Evolutionary conservation across 2,113 vertebrate genomes (phyloP).

Genomic region (Halcyon senegalensis): DNA sequence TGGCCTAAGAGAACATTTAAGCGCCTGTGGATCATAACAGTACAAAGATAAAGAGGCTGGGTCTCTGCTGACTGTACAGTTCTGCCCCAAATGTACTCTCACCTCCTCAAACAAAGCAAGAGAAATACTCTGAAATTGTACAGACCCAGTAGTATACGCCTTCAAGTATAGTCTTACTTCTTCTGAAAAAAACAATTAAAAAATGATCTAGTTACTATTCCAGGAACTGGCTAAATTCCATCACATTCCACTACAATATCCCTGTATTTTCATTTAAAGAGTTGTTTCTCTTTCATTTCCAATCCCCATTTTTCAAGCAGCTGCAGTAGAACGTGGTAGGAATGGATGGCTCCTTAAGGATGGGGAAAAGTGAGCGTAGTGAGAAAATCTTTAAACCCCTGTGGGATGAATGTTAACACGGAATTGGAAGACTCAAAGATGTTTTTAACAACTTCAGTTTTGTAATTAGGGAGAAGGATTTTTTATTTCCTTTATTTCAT

Average conservation of each 20-base stretch:
- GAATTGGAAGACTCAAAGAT: background rate
- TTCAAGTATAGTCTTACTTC: background rate
- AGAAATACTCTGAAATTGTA: background rate
- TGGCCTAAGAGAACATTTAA: background rate
- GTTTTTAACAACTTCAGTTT: constrained; percentile 1
- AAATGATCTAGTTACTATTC: background rate
- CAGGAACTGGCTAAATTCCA: background rate
- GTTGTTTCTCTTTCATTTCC: background rate
- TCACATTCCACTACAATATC: background rate
- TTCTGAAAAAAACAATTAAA: background rate
- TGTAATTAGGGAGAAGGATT: background rate
- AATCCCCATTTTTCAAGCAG: background rate
- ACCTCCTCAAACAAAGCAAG: background rate
- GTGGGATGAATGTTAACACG: background rate
- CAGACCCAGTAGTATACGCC: background rate
- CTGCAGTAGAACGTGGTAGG: background rate
- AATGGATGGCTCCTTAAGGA: background rate
- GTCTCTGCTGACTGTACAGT: background rate
- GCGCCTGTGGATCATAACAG: background rate
- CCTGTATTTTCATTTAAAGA: background rate
- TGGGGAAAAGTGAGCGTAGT: background rate
- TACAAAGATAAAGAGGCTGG: background rate
- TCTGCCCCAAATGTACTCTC: background rate
- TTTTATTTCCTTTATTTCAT: background rate
- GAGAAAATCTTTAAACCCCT: background rate